Evolutionary conservation across 2,888 invertebrate species (phyloP), one percentile per base, ranked within the genome.

Genomic region (Drosophila rellima): DNA sequence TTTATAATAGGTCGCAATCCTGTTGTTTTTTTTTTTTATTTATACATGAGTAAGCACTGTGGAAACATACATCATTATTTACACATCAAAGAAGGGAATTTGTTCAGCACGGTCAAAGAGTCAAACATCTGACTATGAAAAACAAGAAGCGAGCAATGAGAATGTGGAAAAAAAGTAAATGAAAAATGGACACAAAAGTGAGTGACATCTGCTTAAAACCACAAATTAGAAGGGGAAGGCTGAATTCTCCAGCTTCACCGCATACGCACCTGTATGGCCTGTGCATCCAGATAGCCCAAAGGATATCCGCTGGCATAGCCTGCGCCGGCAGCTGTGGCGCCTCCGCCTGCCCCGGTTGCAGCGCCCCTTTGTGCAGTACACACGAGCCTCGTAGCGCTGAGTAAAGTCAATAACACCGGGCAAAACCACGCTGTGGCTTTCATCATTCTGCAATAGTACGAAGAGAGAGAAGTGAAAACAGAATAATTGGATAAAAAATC

Each of bases 401-500:
- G 89, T 81, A 93, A 88, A 82, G 91, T 91, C 80, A 93, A 83
- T 74, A 93, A 79, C 63, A 92, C 88, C 77, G 92, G 91, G 79
- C 92, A 92, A 80, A 93, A 91, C 91, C 92, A 92, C 90, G 93
- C 88, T 83, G 91, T 91, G 88, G 92, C 90, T 92, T 92, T 92
- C 92, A 93, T 91, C 92, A 80, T 85, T 73, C 88, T 88, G 86
- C 13, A 74, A 70, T 62, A 63, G 73, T 23, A 42, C n/a, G 59
- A 47, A 17, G 60, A 37, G 17, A 40, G 15, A 3, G 26, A 26
- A 26, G 26, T 7, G 26, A 26, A 26, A 26, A 39, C 40, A 60
- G 35, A 37, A 42, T 77, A 70, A 70, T 56, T 70, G 57, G 50
- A 64, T 74, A 52, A 42, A 64, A 78, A 44, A 56, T 45, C 52